Evolutionary conservation across 2,797 vertebrate genomes (phyloP).

Genomic region (Anomalospiza imberbis): DNA sequence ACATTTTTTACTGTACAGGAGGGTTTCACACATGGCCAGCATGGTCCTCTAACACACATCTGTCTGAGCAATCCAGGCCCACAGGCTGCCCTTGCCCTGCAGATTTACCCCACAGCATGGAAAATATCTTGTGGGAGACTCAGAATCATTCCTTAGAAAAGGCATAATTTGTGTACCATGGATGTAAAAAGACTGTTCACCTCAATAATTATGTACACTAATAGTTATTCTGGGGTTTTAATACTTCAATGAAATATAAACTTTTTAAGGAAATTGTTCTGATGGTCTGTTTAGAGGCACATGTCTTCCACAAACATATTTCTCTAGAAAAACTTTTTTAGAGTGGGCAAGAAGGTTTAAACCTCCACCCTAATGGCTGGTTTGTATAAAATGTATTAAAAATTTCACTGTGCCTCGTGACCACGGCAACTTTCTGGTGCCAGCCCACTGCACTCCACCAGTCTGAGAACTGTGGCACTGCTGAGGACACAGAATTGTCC

Average conservation of each 20-base stretch:
- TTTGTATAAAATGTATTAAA: not conserved
- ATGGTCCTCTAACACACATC: accelerated
- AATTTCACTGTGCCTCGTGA: not conserved
- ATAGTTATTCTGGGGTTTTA: accelerated
- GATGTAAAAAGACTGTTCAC: no score
- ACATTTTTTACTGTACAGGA: not conserved
- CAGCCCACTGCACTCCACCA: not conserved
- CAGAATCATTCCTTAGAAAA: not conserved
- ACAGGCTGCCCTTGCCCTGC: not conserved
- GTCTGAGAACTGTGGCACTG: not conserved
- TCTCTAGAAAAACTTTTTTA: not conserved
- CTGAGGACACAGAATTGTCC: not conserved
- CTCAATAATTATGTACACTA: accelerated
- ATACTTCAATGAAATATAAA: not conserved
- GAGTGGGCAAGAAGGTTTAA: not conserved
- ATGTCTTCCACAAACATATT: accelerated
- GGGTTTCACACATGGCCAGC: accelerated
- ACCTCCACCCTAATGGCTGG: not conserved
- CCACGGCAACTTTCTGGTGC: not conserved
- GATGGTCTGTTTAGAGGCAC: not conserved
- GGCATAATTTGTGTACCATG: accelerated
- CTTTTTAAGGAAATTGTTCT: not conserved
- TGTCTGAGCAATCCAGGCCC: not conserved
- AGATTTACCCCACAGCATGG: accelerated
- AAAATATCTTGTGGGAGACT: not conserved